phyloP scores from a whole-genome alignment of 2,888 invertebrate species.

The Pachydiplax longipennis region DNA sequence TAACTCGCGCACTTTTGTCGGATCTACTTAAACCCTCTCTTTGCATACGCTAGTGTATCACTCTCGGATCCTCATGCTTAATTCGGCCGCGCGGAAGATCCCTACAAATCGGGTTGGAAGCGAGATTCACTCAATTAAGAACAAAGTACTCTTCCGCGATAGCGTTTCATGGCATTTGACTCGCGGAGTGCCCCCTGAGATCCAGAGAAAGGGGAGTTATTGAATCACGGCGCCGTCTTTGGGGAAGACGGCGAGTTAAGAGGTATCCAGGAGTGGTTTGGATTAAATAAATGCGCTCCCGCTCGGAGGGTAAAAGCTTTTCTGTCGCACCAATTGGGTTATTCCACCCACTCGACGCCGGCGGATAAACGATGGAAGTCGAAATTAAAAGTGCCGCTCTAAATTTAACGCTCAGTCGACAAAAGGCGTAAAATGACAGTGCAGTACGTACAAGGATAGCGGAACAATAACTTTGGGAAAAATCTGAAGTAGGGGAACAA shows the following conservation, averaged over 20 bases:
- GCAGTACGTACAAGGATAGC: too few relatives aligned
- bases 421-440: too few relatives aligned
- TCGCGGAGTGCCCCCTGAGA: neutral
- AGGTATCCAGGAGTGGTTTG: neutral
- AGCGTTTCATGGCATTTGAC: neutral
- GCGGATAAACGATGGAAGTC: neutral
- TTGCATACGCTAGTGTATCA: neutral
- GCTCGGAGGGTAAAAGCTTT: neutral
- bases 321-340: neutral
- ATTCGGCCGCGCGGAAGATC: neutral
- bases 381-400: too few relatives aligned
- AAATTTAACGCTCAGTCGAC: too few relatives aligned
- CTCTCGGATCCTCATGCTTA: neutral
- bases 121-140: neutral
- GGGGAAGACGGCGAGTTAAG: neutral
- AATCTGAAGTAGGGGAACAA: too few relatives aligned
- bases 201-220: neutral
- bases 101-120: neutral
- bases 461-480: too few relatives aligned
- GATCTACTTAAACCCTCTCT: neutral
- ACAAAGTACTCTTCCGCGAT: neutral
- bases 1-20: neutral
- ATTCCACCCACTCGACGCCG: neutral
- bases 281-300: neutral
- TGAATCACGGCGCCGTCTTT: neutral